Base-by-base conservation (phyloP, 2,797 vertebrate species). In the Enteromius treurensis region DNA sequence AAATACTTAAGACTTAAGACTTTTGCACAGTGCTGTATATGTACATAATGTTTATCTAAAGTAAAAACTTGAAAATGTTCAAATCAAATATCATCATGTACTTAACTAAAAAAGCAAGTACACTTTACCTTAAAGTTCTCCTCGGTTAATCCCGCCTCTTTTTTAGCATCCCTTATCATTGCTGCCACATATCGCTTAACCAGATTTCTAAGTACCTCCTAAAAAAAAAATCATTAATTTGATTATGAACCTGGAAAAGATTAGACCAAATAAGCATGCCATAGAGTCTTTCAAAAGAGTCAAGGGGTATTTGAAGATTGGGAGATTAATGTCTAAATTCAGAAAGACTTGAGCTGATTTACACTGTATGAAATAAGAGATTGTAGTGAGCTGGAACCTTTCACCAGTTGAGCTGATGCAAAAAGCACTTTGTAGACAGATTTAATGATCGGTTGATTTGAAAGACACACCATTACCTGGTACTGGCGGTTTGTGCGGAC, bases 151-250 rank as follows among this genome's bases (percentile, higher is more conserved):
- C 98, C 98, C 88, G 98, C 98, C 83, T 99, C 97, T 15, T 97
- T 99, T 93, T 99, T 99, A 78, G 97, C 98, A 87, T 99, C 97
- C 94, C 98, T 95, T 90, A 99, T 99, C 98, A 99, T 99, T n/a
- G 98, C 97, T 0, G 98, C 98, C 58, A 99, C 97, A 1, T 99
- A 99, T 17, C 98, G 95, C 90, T 99, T 99, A 85, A 99, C 97
- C 88, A 99, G 90, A 89, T 98, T 99, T 92, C 95, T 96, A 93
- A 99, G 96, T 34, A 99, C 98, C 90, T 99, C 98, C 98, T 99
- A 26, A 86, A 73, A 90, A 90, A 21, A 86, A 60, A 1, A 2
- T 3, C 40, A 62, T 65, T 45, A 55, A 70, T 17, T 29, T 74
- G 37, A 45, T 42, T 51, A 55, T 80, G 26, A 23, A 55, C 10